Base-by-base conservation (phyloP, 2,113 vertebrate species). In the Neodon shergylaensis region DNA sequence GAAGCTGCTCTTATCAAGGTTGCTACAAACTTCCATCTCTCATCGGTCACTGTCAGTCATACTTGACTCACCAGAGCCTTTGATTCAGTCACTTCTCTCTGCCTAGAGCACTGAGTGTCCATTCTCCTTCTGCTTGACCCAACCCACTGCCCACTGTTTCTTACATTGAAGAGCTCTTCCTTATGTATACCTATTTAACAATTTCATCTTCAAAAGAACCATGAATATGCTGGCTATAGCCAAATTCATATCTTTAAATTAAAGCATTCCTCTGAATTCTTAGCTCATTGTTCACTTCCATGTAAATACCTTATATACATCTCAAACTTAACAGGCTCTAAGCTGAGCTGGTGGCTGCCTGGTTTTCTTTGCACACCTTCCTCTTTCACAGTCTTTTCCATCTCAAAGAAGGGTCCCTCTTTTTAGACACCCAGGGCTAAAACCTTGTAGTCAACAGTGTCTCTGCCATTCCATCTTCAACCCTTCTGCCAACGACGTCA, bases 161-260 rank as follows among this genome's bases (percentile, higher is more conserved):
- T 54, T 31, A 58, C 31, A 49, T 0, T 0, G 26, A 89, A 61
- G 6, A 77, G 17, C 1, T 77, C 26, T 31, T 85, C 39, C 63
- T 89, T 73, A 42, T 52, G 42, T 58, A 28, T 1, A 36, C 33
- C 24, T 28, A 49, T 3, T 61, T 52, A 58, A 44, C 77, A 63
- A 74, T n/a, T 21, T 81, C 33, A 28, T 21, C 5, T 65, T 42
- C 68, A 90, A 65, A 93, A 78, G 61, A 63, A 24, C 10, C 36
- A 44, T 22, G 31, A 89, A 22, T 66, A 42, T 66, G 13, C 33
- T 73, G 36, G 17, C 63, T 39, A 72, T 72, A 77, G 73, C 31
- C 73, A 91, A 86, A 44, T 78, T 93, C 82, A 31, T 61, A 58
- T 92, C 96, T 61, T 44, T 24, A 65, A 19, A 9, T 8, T 39